These are phyloP conservation scores for Odontophorus gujanensis DNA, from an alignment of 2,113 vertebrate genomes.

Conservation along the genomic window DNA sequence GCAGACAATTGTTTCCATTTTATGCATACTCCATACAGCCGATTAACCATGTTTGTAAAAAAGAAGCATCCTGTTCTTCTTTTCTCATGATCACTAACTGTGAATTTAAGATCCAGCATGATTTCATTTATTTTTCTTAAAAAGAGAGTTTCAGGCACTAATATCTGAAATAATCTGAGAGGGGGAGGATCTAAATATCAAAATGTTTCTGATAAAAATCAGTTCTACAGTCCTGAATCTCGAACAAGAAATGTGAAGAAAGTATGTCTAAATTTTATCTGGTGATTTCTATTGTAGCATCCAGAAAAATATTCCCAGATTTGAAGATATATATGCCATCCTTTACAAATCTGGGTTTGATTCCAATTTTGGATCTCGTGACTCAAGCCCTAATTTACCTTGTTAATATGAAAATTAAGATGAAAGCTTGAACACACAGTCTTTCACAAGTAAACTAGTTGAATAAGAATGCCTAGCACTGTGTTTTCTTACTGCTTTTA, in stretches of 20 bases:
- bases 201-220: background rate
- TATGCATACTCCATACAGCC: too few species aligned
- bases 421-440: background rate
- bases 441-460: background rate
- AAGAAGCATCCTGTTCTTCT: background rate
- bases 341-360: background rate
- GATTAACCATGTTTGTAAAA: background rate
- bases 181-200: background rate
- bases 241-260: background rate
- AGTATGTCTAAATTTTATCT: background rate
- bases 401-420: background rate
- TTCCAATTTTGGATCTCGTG: background rate
- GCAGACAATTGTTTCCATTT: background rate
- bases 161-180: rapidly evolving
- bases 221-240: background rate
- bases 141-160: rapidly evolving
- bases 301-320: background rate
- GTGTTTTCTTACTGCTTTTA: background rate
- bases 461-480: background rate
- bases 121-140: background rate
- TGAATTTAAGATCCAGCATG: background rate
- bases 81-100: background rate
- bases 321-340: background rate
- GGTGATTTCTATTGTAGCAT: background rate
- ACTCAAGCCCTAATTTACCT: background rate